Evolutionary conservation across 2,888 invertebrate species (phyloP).

Genomic region (Acronicta leporina): DNA sequence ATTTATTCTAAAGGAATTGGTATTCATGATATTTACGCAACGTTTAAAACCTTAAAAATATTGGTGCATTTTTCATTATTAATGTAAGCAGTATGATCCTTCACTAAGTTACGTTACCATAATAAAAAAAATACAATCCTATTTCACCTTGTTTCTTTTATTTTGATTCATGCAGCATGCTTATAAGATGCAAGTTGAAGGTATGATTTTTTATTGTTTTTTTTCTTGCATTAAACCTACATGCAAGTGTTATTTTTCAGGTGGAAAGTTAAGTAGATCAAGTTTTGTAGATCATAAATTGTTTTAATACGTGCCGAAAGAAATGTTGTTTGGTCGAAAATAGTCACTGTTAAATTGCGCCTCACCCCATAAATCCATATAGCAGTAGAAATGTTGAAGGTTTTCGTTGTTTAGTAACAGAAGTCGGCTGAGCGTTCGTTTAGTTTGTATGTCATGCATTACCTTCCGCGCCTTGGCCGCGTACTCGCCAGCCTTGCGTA

Average conservation of each 20-base stretch:
- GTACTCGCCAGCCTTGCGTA: conserved; percentile 94
- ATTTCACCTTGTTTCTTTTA: background rate
- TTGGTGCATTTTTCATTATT: no score
- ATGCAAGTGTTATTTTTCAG: conserved; percentile 16
- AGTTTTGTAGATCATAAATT: background rate
- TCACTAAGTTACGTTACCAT: background rate
- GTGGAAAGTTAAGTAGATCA: conserved; percentile 13
- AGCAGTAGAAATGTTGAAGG: conserved; percentile 23
- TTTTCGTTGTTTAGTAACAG: conserved; percentile 46
- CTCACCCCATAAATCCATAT: conserved; percentile 35
- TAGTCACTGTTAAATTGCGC: conserved; percentile 43
- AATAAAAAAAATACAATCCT: no score
- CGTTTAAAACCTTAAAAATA: no score
- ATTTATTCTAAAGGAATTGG: background rate
- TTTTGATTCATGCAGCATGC: conserved; percentile 47
- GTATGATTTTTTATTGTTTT: background rate
- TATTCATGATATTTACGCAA: no score
- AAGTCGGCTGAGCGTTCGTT: conserved; percentile 35
- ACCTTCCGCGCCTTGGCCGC: conserved; percentile 97
- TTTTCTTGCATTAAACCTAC: conserved; percentile 17
- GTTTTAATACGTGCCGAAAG: conserved; percentile 12
- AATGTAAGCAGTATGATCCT: no score
- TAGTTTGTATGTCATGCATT: conserved; percentile 64
- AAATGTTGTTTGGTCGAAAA: conserved; percentile 18
- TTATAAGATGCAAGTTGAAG: conserved; percentile 6